Evolutionary conservation across 2,113 vertebrate species (phyloP), one percentile per base, ranked within the genome.

Genomic region (Vireo altiloquus): DNA sequence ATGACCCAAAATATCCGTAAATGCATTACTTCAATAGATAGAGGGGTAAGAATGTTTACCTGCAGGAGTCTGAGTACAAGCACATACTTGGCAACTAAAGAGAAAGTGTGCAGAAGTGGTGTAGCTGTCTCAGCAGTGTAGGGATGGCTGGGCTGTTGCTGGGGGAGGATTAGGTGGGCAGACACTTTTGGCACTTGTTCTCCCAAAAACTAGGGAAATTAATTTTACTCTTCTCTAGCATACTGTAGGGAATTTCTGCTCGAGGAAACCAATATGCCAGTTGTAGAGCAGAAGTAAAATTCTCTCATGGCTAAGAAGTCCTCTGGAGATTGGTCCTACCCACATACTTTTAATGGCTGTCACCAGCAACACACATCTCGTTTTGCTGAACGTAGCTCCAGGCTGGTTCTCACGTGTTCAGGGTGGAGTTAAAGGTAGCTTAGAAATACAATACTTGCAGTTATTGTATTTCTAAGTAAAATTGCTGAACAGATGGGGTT

Each of bases 81-180:
- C 13, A 33, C 13, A 1, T 15, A 5, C 8, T 5, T 49, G 30
- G 18, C 5, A 3, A 4, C 37, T 52, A 4, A 46, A 83, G 57
- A 42, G 56, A 19, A n/a, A 11, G 11, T 2, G 6, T 27, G 39
- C 40, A 39, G 30, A 24, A 7, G 30, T 40, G 64, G 33, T 2
- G 3, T 18, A 5, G 50, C 37, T 5, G 0, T 31, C n/a, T 82
- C 2, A 6, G 49, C 52, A 40, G 24, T 0, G 0, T 33, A 8
- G 47, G 37, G 17, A 4, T 64, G 60, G 13, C 60, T 70, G 60
- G 47, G 14, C 61, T 77, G 69, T 3, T 3, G 7, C 59, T 70
- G n/a, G 24, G 22, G 47, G 33, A 23, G 27, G 30, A 3, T 6
- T 64, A 49, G 31, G n/a, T 2, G 3, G 47, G 37, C 33, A 65